Conservation (phyloP, 2,113 vertebrate species). For the Cathartes aura region DNA sequence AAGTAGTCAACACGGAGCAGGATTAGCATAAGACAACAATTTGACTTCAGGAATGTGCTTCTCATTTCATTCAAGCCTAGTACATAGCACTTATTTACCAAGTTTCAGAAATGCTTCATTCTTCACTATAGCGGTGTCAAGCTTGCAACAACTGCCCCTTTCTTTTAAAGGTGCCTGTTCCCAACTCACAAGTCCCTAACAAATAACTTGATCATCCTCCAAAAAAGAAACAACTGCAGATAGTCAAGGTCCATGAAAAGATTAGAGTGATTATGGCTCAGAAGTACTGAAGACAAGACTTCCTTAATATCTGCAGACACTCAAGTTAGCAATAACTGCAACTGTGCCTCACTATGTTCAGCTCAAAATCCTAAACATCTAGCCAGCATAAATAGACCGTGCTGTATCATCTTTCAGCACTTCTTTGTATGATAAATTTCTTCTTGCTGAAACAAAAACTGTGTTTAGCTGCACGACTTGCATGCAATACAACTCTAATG, state of each 20-base stretch:
- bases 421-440: neutral
- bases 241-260: neutral
- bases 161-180: neutral
- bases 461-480: neutral
- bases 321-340: neutral
- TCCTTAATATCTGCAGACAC: neutral
- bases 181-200: neutral
- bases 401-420: neutral
- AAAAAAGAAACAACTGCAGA: neutral
- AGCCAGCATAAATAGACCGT: neutral
- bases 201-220: neutral
- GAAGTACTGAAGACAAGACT: neutral
- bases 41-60: neutral
- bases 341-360: neutral
- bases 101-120: neutral
- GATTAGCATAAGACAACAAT: neutral
- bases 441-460: neutral
- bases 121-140: fast-evolving
- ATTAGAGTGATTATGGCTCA: neutral
- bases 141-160: neutral
- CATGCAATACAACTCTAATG: neutral
- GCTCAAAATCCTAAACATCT: neutral
- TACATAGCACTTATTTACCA: neutral
- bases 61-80: neutral
- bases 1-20: neutral